Evolutionary conservation across 2,113 vertebrate genomes (phyloP).

Genomic region (Prochilodus magdalenae): DNA sequence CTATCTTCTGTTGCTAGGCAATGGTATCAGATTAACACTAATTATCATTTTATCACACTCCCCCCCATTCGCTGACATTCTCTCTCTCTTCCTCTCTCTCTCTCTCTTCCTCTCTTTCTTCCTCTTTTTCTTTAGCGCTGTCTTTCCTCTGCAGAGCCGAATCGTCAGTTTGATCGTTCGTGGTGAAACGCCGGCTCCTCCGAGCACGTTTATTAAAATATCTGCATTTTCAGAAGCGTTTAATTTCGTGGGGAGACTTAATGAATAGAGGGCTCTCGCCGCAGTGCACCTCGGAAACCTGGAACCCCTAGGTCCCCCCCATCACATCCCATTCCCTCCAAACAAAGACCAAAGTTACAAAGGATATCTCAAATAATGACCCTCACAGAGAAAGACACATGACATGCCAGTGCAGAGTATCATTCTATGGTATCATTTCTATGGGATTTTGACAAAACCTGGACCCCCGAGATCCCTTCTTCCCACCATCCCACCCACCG

Average conservation of each 20-base stretch:
- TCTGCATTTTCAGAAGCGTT: conserved; percentile 34
- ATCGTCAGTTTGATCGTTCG: conserved; percentile 42
- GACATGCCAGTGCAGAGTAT: no score
- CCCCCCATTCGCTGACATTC: conserved; percentile 31
- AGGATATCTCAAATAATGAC: no score
- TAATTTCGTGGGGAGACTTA: conserved; percentile 37
- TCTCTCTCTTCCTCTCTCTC: conserved; percentile 12
- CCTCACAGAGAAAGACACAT: no score
- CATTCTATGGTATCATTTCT: no score
- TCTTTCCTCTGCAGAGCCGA: conserved; percentile 40
- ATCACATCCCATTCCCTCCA: no score
- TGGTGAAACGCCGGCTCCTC: conserved; percentile 16
- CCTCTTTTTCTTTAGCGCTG: conserved; percentile 14
- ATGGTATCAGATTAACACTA: conserved; percentile 69
- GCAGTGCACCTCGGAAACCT: background rate
- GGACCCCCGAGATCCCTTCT: no score
- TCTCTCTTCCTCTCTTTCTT: background rate
- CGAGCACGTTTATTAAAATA: conserved; percentile 46
- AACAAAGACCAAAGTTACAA: no score
- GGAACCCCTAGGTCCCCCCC: no score
- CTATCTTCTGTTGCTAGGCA: conserved; percentile 66
- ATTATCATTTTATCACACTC: conserved; percentile 66
- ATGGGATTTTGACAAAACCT: no score
- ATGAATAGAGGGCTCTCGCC: conserved; percentile 21
- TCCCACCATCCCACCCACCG: no score